Percentiles rank a stretch among this genome's conserved stretches.
These are phyloP conservation scores for Cherax destructor DNA, from an alignment of 1,140 invertebrate genomes.

Conservation along the genomic window DNA sequence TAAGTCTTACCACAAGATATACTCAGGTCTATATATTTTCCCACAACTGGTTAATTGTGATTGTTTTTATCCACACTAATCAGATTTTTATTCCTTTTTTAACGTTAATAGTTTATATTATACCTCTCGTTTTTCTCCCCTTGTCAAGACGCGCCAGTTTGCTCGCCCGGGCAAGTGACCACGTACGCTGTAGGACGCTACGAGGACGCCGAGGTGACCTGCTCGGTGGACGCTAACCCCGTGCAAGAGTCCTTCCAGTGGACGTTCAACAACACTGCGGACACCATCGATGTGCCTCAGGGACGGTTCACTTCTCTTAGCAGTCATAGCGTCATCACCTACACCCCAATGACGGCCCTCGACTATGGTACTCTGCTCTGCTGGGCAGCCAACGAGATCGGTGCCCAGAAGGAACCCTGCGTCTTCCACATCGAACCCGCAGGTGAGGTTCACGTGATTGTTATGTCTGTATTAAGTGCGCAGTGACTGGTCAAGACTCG, in stretches of 20 bases:
- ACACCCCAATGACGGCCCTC: constrained; percentile 46
- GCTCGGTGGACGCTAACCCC: constrained; percentile 90
- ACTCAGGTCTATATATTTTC: too few species aligned
- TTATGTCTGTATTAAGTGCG: too few species aligned
- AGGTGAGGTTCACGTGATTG: background rate
- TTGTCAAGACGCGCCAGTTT: constrained; percentile 83
- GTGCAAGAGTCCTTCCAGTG: constrained; percentile 82
- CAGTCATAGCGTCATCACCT: constrained; percentile 72
- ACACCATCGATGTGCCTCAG: constrained; percentile 23
- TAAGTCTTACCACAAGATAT: too few species aligned
- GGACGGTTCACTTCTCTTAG: constrained; percentile 72
- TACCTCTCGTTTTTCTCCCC: constrained; percentile 50
- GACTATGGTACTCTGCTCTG: constrained; percentile 72
- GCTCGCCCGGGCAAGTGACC: constrained; percentile 81
- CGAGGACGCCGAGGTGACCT: constrained; percentile 84
- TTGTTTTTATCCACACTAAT: too few species aligned
- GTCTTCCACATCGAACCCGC: constrained; percentile 72
- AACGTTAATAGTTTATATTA: background rate
- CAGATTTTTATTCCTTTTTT: too few species aligned
- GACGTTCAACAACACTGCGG: constrained; percentile 82
- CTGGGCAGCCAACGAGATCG: constrained; percentile 70
- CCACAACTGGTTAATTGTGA: too few species aligned
- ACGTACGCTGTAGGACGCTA: constrained; percentile 85
- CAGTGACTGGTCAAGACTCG: background rate
- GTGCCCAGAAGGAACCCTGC: constrained; percentile 72